Evolutionary conservation across 2,888 invertebrate species (phyloP).

Genomic region (Platycnemis pennipes): DNA sequence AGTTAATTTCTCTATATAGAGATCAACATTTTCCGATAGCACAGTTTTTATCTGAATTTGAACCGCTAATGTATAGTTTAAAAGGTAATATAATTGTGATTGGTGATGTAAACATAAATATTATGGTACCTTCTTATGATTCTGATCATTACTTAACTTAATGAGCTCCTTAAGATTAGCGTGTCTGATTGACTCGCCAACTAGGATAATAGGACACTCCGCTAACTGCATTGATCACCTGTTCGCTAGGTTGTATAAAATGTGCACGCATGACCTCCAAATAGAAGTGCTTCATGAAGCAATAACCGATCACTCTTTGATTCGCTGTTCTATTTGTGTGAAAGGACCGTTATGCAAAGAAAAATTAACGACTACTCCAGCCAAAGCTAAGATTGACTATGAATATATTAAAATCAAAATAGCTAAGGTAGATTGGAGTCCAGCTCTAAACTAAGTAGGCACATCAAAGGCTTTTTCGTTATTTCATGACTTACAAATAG

Average conservation of each 20-base stretch:
- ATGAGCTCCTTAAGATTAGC: not conserved
- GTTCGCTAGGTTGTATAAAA: not conserved
- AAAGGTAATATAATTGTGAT: not conserved
- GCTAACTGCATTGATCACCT: not conserved
- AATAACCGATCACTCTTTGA: not conserved
- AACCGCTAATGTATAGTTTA: not conserved
- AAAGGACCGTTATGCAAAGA: too few species aligned
- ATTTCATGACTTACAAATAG: too few species aligned
- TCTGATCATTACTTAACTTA: not conserved
- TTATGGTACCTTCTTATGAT: not conserved
- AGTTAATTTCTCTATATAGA: not conserved
- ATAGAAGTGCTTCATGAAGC: not conserved
- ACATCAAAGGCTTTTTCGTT: too few species aligned
- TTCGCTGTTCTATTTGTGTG: too few species aligned
- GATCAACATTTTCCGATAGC: not conserved
- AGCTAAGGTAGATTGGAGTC: too few species aligned
- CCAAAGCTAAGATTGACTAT: too few species aligned
- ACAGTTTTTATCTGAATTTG: not conserved
- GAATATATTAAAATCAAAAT: too few species aligned
- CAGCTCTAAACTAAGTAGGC: too few species aligned
- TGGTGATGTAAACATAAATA: not conserved
- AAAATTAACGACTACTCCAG: too few species aligned
- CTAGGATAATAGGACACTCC: not conserved
- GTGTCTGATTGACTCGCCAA: too few species aligned
- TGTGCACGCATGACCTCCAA: not conserved